Base-by-base conservation (phyloP, 2,113 vertebrate species). In the Colinus virginianus region DNA sequence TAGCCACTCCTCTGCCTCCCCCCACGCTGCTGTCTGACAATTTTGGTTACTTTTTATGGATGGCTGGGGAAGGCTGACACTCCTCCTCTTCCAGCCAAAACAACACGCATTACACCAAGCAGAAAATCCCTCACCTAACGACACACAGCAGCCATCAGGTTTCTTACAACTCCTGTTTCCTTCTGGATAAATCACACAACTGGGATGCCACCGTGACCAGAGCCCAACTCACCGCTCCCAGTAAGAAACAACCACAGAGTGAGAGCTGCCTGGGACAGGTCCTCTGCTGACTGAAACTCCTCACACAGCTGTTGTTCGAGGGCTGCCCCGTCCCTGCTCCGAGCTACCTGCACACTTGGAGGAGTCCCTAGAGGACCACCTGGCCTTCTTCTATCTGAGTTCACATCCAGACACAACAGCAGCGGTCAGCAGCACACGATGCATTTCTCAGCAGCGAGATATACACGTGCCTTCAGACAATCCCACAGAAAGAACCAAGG, bases 41-140 rank as follows among this genome's bases (percentile, higher is more conserved):
- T 43, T 55, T 40, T 18, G 45, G 32, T 25, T 21, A 3, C 15
- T 42, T 25, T n/a, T 26, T 67, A 30, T 12, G 72, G 61, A 25
- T 59, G 9, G 0, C 1, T 0, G 34, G 13, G 38, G 43, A 45
- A 81, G 16, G 66, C 76, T 30, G 30, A 74, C 1, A 0, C 42
- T 58, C 42, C 67, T 53, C 45, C 53, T 51, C 38, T 40, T 59
- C 7, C 10, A n/a, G 43, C 40, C 13, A 11, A 59, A 80, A 34
- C 19, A 68, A 46, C n/a, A 32, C 26, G 22, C 22, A 45, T 6
- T 46, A 46, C 36, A n/a, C 6, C 28, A 20, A 72, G n/a, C 8
- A 20, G 32, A 12, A 49, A 63, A 22, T 0, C 51, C 40, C 40
- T 40, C 30, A 11, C 1, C 7, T 8, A 61, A 20, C 1, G 5